These are phyloP conservation scores for Ophion slaviceki DNA, from an alignment of 2,888 invertebrate genomes.

Conservation along the genomic window DNA sequence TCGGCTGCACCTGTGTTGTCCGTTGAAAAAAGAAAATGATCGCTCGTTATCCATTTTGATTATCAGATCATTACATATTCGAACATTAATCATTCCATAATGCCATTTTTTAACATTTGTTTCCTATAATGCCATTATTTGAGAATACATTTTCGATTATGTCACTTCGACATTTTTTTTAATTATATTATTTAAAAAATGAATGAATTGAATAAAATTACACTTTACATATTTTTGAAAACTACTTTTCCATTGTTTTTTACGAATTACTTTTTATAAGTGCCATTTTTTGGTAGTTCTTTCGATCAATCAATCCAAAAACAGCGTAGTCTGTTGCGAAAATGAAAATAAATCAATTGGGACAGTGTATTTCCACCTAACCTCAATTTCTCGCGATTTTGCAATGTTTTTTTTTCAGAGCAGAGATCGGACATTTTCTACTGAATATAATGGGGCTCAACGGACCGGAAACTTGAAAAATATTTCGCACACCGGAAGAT, in stretches of 20 bases:
- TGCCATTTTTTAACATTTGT: background rate
- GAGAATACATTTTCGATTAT: background rate
- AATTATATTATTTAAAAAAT: background rate
- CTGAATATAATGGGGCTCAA: background rate
- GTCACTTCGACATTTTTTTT: background rate
- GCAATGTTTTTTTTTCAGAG: background rate
- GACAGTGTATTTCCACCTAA: background rate
- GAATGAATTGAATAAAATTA: background rate
- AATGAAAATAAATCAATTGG: background rate
- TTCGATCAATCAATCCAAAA: background rate
- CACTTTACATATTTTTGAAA: background rate
- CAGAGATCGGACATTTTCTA: background rate
- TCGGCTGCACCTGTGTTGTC: constrained; percentile 49
- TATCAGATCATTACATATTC: background rate
- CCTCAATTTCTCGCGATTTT: background rate
- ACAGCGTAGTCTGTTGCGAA: background rate
- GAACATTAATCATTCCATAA: background rate
- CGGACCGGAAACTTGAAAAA: background rate
- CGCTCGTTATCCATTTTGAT: background rate
- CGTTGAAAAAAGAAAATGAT: constrained; percentile 6
- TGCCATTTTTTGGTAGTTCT: background rate
- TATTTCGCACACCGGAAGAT: too few species aligned
- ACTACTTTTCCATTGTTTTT: background rate
- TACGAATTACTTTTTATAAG: background rate
- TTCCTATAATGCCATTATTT: background rate